Percentiles rank a stretch among this genome's conserved stretches.
These are phyloP conservation scores for Chamaetylas fuelleborni DNA, from an alignment of 2,113 vertebrate species.

Conservation along the genomic window DNA sequence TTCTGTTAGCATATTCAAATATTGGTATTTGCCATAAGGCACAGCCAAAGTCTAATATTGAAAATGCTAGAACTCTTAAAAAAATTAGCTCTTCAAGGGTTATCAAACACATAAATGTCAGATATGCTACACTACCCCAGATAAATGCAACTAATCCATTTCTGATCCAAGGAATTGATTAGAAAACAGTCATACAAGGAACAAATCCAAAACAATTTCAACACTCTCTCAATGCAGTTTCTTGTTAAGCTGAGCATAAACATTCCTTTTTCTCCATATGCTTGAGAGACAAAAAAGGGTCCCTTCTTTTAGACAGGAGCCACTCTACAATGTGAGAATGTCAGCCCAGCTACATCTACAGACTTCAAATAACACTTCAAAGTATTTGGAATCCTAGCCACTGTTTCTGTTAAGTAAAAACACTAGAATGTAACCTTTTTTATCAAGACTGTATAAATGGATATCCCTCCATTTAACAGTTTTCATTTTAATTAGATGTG, in stretches of 20 bases:
- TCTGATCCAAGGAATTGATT: background rate
- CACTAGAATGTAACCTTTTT: background rate
- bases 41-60: background rate
- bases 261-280: background rate
- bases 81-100: background rate
- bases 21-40: background rate
- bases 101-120: constrained; percentile 1
- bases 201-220: background rate
- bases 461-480: background rate
- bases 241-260: background rate
- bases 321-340: background rate
- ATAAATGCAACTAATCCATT: background rate
- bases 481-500: background rate
- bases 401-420: background rate
- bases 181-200: background rate
- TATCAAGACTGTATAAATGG: background rate
- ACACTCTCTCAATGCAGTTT: background rate
- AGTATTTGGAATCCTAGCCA: background rate
- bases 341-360: background rate
- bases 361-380: background rate
- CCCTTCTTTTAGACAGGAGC: background rate
- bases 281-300: background rate
- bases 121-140: background rate
- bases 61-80: background rate
- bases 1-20: constrained; percentile 19